These are phyloP conservation scores for Vidua chalybeata DNA, from an alignment of 2,113 vertebrate genomes.

Conservation along the genomic window DNA sequence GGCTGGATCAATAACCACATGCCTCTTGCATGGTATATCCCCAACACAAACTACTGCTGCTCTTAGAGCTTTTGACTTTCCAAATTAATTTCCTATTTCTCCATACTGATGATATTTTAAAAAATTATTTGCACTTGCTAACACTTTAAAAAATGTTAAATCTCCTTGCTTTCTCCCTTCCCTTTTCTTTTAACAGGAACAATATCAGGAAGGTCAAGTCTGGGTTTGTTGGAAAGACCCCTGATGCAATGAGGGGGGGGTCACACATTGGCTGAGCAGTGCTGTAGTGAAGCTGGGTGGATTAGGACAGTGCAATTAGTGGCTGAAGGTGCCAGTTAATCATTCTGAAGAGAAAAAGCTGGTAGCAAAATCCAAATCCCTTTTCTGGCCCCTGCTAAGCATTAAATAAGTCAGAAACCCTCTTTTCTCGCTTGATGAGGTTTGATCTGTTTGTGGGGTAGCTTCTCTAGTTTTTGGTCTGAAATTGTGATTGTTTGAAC, in stretches of 20 bases:
- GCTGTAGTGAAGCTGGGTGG: background rate
- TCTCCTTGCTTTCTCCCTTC: background rate
- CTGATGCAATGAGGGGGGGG: background rate
- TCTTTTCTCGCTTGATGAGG: background rate
- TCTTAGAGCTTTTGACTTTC: background rate
- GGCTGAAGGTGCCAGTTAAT: conserved; percentile 14
- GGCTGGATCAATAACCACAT: background rate
- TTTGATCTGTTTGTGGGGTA: background rate
- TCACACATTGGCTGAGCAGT: background rate
- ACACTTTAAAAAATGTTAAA: background rate
- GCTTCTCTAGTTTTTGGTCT: background rate
- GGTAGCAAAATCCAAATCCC: background rate
- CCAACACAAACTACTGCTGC: background rate
- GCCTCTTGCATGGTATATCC: background rate
- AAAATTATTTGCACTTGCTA: background rate
- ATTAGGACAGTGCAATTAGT: background rate
- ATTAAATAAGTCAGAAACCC: background rate
- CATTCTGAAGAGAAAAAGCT: conserved; percentile 27
- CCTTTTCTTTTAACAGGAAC: background rate
- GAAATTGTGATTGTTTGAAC: background rate
- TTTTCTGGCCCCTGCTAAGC: background rate
- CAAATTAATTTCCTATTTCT: background rate
- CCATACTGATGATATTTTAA: background rate
- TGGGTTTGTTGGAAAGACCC: conserved; percentile 50
- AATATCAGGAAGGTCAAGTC: conserved; percentile 61